Evolutionary conservation across 2,113 vertebrate genomes (phyloP), one percentile per base, ranked within the genome.

Genomic region (Myrmecobius fasciatus): DNA sequence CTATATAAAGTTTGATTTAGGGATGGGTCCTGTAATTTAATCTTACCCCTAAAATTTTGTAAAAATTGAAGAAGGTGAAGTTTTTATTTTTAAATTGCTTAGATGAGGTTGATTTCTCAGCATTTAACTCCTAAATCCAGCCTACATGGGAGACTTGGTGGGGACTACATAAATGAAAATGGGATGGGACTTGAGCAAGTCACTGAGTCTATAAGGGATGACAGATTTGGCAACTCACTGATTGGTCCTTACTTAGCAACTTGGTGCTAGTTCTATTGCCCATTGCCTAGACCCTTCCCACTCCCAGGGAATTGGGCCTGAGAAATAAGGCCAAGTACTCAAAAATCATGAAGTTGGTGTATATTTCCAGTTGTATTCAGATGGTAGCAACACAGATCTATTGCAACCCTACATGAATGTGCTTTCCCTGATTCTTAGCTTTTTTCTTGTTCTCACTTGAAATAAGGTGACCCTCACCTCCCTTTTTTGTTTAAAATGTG

Each of bases 401-500:
- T 8, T 43, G 49, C 36, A 83, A 43, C 22, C 17, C 67, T 43
- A 7, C 17, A 22, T n/a, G 36, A 83, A 17, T 7, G 36, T n/a
- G 36, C 36, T 83, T 67, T 67, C 31, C 31, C 12, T 36, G 31
- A 14, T 36, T 31, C 9, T 60, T 67, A 67, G 36, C 28, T 36
- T 43, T 83, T 83, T 36, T 20, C 7, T 83, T n/a, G 36, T 22
- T 6, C 67, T 20, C 6, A 36, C 36, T 83, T n/a, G n/a, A 83
- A n/a, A 83, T 20, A n/a, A n/a, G 7, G 20, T 83, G 67, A 83
- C 14, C 36, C 67, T 83, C 36, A 83, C 36, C n/a, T 83, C n/a
- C 67, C 67, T 43, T 83, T 83, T 43, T 98, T 97, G 97, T 98
- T 98, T 98, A 98, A 99, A 99, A 99, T 99, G 98, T 98, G 98